These are phyloP conservation scores for Lathamus discolor DNA, from an alignment of 2,113 vertebrate species.

Conservation along the genomic window DNA sequence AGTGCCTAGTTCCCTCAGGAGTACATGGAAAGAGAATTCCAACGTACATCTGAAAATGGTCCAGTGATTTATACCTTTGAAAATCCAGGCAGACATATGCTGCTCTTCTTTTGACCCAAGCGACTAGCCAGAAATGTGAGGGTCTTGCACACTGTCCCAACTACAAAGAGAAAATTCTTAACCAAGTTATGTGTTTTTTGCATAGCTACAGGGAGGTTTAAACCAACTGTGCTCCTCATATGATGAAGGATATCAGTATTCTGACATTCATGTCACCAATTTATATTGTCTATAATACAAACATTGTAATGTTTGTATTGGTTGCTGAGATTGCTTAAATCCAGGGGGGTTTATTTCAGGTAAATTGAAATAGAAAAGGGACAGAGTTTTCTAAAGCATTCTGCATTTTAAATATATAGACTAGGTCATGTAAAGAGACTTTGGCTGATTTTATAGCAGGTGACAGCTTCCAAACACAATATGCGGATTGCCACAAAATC, in stretches of 20 bases:
- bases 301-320: background rate
- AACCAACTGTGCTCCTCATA: background rate
- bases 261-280: background rate
- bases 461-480: background rate
- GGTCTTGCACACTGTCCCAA: background rate
- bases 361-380: background rate
- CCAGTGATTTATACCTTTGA: background rate
- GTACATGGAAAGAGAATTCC: background rate
- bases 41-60: background rate
- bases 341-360: background rate
- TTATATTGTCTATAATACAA: background rate
- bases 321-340: background rate
- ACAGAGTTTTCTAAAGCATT: background rate
- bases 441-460: background rate
- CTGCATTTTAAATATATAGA: background rate
- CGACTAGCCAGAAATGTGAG: background rate
- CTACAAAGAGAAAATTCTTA: background rate
- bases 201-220: background rate
- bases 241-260: background rate
- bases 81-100: background rate
- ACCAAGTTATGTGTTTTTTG: background rate
- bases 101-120: background rate
- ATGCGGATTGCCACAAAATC: background rate
- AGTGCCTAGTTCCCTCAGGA: background rate
- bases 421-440: background rate